Conservation (phyloP, 2,888 invertebrate genomes). For the Leucophenga montana region DNA sequence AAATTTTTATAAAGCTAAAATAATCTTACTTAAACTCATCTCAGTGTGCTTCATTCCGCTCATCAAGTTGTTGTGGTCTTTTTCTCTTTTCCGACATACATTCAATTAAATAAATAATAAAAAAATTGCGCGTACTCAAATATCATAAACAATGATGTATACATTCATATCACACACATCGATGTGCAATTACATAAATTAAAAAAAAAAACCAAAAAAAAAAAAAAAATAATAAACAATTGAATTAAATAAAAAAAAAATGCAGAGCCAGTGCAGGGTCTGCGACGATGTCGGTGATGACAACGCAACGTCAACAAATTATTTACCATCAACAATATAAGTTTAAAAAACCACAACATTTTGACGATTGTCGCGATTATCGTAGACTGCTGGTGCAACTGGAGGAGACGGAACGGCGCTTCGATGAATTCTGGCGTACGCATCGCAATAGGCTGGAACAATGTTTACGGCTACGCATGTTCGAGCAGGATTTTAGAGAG, state of each 20-base stretch:
- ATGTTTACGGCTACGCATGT: conserved; percentile 91
- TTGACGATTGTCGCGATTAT: conserved; percentile 74
- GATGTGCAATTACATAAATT: neutral
- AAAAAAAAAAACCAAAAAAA: conserved; percentile 29
- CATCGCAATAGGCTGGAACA: conserved; percentile 92
- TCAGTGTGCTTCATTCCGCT: conserved; percentile 50
- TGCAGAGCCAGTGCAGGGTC: conserved; percentile 73
- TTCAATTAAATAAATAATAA: conserved; percentile 1
- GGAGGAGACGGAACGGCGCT: conserved; percentile 94
- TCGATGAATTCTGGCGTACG: conserved; percentile 94
- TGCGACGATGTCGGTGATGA: conserved; percentile 45
- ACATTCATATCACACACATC: conserved; percentile 21
- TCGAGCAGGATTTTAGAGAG: conserved; percentile 95
- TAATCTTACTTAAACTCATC: conserved; percentile 37
- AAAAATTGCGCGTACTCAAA: neutral
- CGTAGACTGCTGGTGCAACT: conserved; percentile 90
- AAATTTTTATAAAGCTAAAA: neutral
- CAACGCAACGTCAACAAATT: conserved; percentile 68
- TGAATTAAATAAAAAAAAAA: conserved; percentile 32
- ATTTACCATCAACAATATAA: conserved; percentile 71
- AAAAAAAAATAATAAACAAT: conserved; percentile 32
- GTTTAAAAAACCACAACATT: conserved; percentile 70
- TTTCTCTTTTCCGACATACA: conserved; percentile 50
- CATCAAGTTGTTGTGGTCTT: conserved; percentile 58
- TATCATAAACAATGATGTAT: neutral